Evolutionary conservation across 2,888 invertebrate genomes (phyloP), one percentile per base, ranked within the genome.

Genomic region (Galerucella calmariensis): DNA sequence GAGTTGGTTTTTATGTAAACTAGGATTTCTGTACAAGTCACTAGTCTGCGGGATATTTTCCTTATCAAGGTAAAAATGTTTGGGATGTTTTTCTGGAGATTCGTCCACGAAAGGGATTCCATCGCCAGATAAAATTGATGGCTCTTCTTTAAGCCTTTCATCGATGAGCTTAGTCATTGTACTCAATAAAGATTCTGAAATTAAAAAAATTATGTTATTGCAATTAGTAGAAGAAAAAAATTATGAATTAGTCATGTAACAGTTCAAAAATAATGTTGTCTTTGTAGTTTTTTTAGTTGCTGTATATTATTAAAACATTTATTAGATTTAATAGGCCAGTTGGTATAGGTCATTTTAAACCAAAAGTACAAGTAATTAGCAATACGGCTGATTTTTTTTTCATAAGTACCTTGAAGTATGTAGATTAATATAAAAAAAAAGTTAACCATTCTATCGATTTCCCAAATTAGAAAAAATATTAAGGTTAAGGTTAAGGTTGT

Each of bases 131-230:
- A 73, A 61, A 20, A 79, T 76, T 16, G 88, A 87, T 74, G 88
- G 87, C 87, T 82, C 92, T 88, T 95, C 90, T 87, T 95, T 82
- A 66, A 85, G 76, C 79, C 84, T 95, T 85, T 94, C 93, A 87
- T 96, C 95, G 88, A 95, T 92, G 75, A 95, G 93, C 85, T 93
- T 94, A 82, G 95, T 96, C 85, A 96, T 92, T 85, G 94, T 93
- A 88, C 96, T 89, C 82, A 96, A 92, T 89, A 95, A 95, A 85
- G 94, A 92, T 87, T 95, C 96, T 95, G 89, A 72, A 90, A 90
- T 85, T 59, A 87, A 61, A 24, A 20, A 41, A 11, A 35, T 1
- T 8, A 35, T 8, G 6, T 35, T 16, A 61, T 61, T 61, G 41
- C 14, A 53, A 0, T 20, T 20, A 16, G n/a, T 20, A n/a, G 20